Base-by-base conservation (phyloP, 2,797 vertebrate species). In the Sorex maritimensis region DNA sequence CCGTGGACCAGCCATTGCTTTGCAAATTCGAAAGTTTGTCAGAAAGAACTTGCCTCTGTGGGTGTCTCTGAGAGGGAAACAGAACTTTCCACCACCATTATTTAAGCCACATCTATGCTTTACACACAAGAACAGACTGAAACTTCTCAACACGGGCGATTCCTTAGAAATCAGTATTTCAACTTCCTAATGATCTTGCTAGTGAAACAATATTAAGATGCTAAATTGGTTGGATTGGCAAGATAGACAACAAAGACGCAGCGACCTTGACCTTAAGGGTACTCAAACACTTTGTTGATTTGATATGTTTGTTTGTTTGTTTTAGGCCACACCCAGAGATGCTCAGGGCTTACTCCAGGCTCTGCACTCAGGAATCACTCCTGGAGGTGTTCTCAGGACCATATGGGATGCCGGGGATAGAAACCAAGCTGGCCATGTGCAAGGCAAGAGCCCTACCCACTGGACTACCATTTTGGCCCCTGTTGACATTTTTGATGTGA, bases 21-120 rank as follows among this genome's bases (percentile, higher is more conserved):
- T 96, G 52, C 88, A 94, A 92, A 97, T 90, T 58, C 86, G 95
- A 88, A 88, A 21, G 38, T 88, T 95, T 95, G 72, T 96, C 92
- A 94, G 88, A 38, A 96, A 97, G 67, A 94, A 61, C 63, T 95
- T 92, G 78, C 88, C 69, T 75, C 0, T 2, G 30, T 67, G 2
- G 89, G 81, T 80, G 69, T 55, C 69, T 80, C 41, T 82, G 21
- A 92, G 87, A 94, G 3, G 85, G 9, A 4, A 15, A 12, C 17
- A 5, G 30, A 92, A 78, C 1, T 90, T 85, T 44, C 19, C 23
- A 72, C 2, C 41, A 24, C 12, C 0, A 0, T 77, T 58, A 82
- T 52, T 7, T 69, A 68, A 89, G 38, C 58, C 44, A 41, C 41
- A 88, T 34, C 9, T 6, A 26, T 7, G 3, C 38, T 3, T 11